phyloP scores from a whole-genome alignment of 2,888 invertebrate species.

The Eudemis profundana region DNA sequence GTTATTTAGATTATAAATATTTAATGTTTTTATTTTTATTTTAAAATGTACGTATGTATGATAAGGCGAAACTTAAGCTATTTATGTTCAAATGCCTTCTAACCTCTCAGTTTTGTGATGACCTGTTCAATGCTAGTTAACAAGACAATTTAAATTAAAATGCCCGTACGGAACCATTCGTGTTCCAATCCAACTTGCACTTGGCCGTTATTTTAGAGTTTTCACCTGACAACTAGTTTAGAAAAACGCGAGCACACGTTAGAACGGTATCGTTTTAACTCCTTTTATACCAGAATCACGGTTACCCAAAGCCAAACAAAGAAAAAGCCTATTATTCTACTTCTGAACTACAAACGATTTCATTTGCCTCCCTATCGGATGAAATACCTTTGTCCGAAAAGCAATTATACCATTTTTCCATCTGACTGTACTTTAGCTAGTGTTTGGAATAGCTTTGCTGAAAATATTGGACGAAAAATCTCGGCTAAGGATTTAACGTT shows the following conservation, averaged over 20 bases:
- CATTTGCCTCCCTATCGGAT: constrained; percentile 19
- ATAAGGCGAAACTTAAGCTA: too few relatives aligned
- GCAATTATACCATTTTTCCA: constrained; percentile 42
- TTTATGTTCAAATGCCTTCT: too few relatives aligned
- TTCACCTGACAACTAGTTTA: too few relatives aligned
- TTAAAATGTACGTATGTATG: too few relatives aligned
- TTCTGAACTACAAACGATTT: constrained; percentile 27
- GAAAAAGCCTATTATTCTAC: constrained; percentile 7
- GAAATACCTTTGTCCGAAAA: constrained; percentile 28
- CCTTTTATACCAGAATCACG: not conserved
- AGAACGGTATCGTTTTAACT: not conserved
- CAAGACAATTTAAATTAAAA: too few relatives aligned
- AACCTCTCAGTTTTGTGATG: too few relatives aligned
- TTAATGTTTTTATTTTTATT: too few relatives aligned
- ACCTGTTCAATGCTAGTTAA: too few relatives aligned
- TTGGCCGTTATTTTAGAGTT: too few relatives aligned
- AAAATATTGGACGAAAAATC: constrained; percentile 6
- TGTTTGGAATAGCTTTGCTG: constrained; percentile 20
- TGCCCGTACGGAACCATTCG: too few relatives aligned
- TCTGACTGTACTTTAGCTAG: constrained; percentile 20
- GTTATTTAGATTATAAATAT: too few relatives aligned
- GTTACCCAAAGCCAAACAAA: constrained; percentile 1
- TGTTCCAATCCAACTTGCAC: too few relatives aligned
- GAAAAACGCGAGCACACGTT: not conserved
- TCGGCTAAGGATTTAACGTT: not conserved